A percentile compares a stretch with the other conserved stretches of the same genome.
These are phyloP conservation scores for Neocloeon triangulifer DNA, from an alignment of 1,140 invertebrate genomes.

Conservation along the genomic window DNA sequence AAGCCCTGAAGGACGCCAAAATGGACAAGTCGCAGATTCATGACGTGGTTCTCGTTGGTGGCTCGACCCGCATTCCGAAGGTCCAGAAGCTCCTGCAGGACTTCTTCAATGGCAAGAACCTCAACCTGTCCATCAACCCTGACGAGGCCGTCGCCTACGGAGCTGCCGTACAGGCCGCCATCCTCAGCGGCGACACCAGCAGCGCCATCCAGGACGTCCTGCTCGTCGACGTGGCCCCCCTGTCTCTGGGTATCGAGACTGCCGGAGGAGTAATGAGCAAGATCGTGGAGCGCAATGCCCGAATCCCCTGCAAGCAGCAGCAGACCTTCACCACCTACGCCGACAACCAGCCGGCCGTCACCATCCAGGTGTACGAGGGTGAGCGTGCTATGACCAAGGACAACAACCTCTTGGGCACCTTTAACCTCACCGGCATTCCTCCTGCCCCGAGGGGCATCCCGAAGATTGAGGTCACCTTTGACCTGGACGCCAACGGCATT, in stretches of 20 bases:
- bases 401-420: too few species aligned
- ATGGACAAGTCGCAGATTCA: conserved; percentile 43
- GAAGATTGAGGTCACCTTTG: too few species aligned
- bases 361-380: conserved; percentile 36
- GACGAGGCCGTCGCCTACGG: conserved; percentile 42
- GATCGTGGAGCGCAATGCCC: conserved; percentile 32
- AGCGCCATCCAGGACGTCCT: conserved; percentile 27
- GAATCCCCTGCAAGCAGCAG: conserved; percentile 35
- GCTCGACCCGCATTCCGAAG: conserved; percentile 47
- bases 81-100: conserved; percentile 33
- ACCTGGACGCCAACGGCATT: too few species aligned
- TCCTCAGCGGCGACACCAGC: conserved; percentile 29
- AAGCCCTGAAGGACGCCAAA: conserved; percentile 47
- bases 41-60: conserved; percentile 58
- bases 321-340: conserved; percentile 38
- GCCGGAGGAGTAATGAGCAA: conserved; percentile 48
- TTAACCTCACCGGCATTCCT: too few species aligned
- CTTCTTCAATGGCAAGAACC: conserved; percentile 33
- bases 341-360: conserved; percentile 44
- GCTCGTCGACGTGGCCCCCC: conserved; percentile 32
- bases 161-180: conserved; percentile 38
- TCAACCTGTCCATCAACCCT: conserved; percentile 42
- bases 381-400: too few species aligned
- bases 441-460: too few species aligned
- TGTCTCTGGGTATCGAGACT: conserved; percentile 37